Percentiles rank a stretch among this genome's conserved stretches.
These are phyloP conservation scores for Ochotona princeps DNA, from an alignment of 2,113 vertebrate species.

Conservation along the genomic window DNA sequence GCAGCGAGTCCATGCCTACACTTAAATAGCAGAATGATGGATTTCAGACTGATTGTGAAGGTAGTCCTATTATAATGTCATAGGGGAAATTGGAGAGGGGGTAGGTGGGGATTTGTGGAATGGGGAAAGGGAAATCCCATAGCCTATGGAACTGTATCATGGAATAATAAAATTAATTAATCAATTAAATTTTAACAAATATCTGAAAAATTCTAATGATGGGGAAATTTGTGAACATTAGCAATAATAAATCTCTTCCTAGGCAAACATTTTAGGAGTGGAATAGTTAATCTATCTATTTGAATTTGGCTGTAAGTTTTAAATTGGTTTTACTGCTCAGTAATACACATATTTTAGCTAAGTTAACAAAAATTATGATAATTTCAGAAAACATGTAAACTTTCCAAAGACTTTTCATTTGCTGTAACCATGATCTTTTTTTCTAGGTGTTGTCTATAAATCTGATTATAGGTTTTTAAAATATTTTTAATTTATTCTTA, in stretches of 20 bases:
- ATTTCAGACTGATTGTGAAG: no score
- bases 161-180: no score
- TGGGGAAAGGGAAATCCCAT: no score
- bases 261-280: neutral
- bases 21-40: no score
- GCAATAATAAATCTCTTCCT: neutral
- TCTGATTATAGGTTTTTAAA: neutral
- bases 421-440: neutral
- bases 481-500: no score
- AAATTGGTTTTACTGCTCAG: neutral
- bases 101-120: no score
- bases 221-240: constrained; percentile 24
- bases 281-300: neutral
- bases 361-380: neutral
- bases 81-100: no score
- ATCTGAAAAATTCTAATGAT: neutral
- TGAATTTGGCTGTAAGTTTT: neutral
- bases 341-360: neutral
- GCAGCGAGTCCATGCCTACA: no score
- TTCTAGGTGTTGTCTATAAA: neutral
- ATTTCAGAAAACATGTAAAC: neutral
- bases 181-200: no score
- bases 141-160: no score
- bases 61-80: no score
- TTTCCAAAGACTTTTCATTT: neutral